Conservation (phyloP, 2,797 vertebrate genomes). For the Catostomus latipinnis region DNA sequence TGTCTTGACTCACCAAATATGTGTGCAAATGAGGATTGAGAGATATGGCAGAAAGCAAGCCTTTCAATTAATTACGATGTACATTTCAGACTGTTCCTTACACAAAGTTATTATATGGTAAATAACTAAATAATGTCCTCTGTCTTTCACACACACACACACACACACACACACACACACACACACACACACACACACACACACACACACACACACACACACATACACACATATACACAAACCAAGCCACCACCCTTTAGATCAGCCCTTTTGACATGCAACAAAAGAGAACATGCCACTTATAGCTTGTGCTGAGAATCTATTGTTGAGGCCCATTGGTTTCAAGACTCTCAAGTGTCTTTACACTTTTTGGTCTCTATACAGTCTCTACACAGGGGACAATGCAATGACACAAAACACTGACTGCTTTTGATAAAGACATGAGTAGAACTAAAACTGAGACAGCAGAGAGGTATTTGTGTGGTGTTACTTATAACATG, state of each 20-base stretch:
- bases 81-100: too few relatives aligned
- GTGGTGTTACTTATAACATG: background rate
- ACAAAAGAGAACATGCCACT: conserved; percentile 77
- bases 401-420: conserved; percentile 61
- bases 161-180: conserved; percentile 1
- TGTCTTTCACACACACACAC: too few relatives aligned
- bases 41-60: too few relatives aligned
- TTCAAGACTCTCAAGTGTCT: conserved; percentile 64
- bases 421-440: conserved; percentile 15
- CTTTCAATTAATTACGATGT: too few relatives aligned
- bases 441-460: background rate
- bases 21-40: too few relatives aligned
- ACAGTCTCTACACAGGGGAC: conserved; percentile 56
- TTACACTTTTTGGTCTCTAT: conserved; percentile 55
- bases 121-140: too few relatives aligned
- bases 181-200: conserved; percentile 1
- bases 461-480: background rate
- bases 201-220: background rate
- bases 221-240: background rate
- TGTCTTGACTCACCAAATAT: too few relatives aligned
- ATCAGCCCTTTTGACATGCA: conserved; percentile 53
- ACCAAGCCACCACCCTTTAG: conserved; percentile 2
- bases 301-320: conserved; percentile 73
- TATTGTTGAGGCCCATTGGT: conserved; percentile 71
- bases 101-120: too few relatives aligned